Evolutionary conservation across 2,888 invertebrate genomes (phyloP), one percentile per base, ranked within the genome.

Genomic region (Rambutsinella grinnellia): DNA sequence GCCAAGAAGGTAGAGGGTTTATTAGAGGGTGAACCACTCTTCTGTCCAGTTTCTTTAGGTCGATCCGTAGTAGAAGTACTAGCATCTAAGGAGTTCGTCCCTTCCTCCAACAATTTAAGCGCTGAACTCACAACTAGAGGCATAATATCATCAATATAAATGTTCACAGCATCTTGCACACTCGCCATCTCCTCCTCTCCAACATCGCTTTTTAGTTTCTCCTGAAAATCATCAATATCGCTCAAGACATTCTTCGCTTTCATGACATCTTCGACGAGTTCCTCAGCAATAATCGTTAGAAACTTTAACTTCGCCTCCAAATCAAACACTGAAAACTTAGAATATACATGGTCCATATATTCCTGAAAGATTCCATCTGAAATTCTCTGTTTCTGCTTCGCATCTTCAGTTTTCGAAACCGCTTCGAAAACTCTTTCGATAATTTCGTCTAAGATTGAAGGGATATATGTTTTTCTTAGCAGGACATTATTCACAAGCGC

Each of bases 171-270:
- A 19, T 57, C 6, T 51, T 75, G 67, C 0, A 68, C 15, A 24
- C 57, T 13, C 8, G 17, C 6, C 26, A 63, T 62, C 19, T 75
- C 62, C 15, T 56, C 24, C 19, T 36, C 17, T 21, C 56, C 17
- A 13, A 75, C 28, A 15, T 61, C 62, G 17, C 19, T 23, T 36
- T 63, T 47, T 5, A 57, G 46, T 24, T 24, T 28, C 24, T 24
- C 13, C 24, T 75, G 70, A 26, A 78, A 72, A 17, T 63, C 36
- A 1, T 78, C 77, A 19, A 78, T 78, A 58, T 78, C 72, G 15
- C 68, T 58, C 0, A 78, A 19, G 24, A 78, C 58, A n/a, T 72
- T 68, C 24, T 58, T 61, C 3, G 72, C 66, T 46, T 63, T 61
- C 44, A 68, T 15, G 27, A 78, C 26, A 46, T 78, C 77, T 0